These are phyloP conservation scores for Caerostris extrusa DNA, from an alignment of 1,140 invertebrate species.

Conservation along the genomic window DNA sequence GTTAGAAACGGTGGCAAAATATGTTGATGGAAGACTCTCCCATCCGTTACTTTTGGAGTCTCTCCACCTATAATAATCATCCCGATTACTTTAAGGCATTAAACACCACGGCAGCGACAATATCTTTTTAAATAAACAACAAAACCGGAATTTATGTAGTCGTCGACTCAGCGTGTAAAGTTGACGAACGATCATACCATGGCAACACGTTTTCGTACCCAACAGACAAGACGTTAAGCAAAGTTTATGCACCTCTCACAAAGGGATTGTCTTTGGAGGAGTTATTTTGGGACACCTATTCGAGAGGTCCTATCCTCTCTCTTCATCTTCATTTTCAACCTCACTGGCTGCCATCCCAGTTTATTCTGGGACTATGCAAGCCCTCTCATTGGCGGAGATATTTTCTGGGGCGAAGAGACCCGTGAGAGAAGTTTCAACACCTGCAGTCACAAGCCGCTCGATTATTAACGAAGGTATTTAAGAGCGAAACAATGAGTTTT, in stretches of 20 bases:
- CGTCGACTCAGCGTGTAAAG: conserved; percentile 67
- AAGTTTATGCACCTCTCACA: conserved; percentile 75
- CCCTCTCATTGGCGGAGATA: conserved; percentile 58
- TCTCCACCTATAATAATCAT: conserved; percentile 59
- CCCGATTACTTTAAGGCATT: conserved; percentile 72
- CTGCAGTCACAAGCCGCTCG: neutral
- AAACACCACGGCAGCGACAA: conserved; percentile 39
- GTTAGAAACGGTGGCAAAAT: conserved; percentile 62
- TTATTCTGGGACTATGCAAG: conserved; percentile 51
- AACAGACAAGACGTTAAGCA: conserved; percentile 73
- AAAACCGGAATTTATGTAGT: conserved; percentile 75
- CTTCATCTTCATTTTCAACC: conserved; percentile 66
- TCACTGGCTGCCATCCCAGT: conserved; percentile 69
- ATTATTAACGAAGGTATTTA: conserved; percentile 47
- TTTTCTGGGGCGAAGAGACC: conserved; percentile 40
- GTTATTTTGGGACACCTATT: conserved; percentile 63
- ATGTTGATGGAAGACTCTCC: conserved; percentile 69
- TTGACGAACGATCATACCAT: conserved; percentile 70
- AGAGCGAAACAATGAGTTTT: conserved; percentile 23
- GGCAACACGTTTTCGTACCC: conserved; percentile 57
- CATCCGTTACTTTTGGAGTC: conserved; percentile 66
- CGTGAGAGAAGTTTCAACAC: conserved; percentile 65
- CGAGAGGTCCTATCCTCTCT: conserved; percentile 32
- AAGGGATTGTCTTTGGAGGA: conserved; percentile 63
- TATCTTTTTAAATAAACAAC: conserved; percentile 71